Evolutionary conservation across 2,797 vertebrate species (phyloP).

Genomic region (Chrosomus eos): DNA sequence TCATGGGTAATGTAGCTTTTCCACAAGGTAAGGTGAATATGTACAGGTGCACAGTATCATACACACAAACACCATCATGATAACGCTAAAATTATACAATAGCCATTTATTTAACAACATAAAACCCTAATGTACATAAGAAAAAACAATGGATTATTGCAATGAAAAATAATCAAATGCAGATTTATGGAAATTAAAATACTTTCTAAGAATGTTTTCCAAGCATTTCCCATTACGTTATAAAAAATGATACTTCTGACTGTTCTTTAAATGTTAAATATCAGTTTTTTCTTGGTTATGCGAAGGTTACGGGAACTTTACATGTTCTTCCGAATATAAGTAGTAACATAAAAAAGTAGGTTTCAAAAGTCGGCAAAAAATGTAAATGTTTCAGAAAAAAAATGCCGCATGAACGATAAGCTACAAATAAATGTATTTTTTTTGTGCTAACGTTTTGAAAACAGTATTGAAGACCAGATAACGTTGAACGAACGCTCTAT

Average conservation of each 20-base stretch:
- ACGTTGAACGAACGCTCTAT: not conserved
- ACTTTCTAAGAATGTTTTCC: not conserved
- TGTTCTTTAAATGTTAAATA: too few species aligned
- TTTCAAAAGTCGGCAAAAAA: too few species aligned
- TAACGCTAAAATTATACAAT: too few species aligned
- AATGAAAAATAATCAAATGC: not conserved
- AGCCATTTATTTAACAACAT: not conserved
- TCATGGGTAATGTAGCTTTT: constrained; percentile 5
- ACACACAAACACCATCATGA: not conserved
- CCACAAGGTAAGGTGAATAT: not conserved
- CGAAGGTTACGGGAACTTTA: not conserved
- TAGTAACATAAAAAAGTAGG: not conserved
- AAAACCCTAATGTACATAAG: not conserved
- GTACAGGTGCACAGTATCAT: not conserved
- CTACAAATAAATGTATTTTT: too few species aligned
- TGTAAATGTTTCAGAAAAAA: not conserved
- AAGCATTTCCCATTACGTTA: too few species aligned
- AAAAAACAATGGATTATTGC: not conserved
- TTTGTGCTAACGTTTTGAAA: too few species aligned
- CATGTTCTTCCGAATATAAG: not conserved
- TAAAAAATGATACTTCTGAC: too few species aligned
- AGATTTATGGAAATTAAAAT: not conserved
- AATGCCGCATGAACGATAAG: not conserved
- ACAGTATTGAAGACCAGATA: too few species aligned
- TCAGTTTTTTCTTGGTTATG: not conserved